These are phyloP conservation scores for Brachionus sp. DNA, from an alignment of 1,140 invertebrate species.

Conservation along the genomic window DNA sequence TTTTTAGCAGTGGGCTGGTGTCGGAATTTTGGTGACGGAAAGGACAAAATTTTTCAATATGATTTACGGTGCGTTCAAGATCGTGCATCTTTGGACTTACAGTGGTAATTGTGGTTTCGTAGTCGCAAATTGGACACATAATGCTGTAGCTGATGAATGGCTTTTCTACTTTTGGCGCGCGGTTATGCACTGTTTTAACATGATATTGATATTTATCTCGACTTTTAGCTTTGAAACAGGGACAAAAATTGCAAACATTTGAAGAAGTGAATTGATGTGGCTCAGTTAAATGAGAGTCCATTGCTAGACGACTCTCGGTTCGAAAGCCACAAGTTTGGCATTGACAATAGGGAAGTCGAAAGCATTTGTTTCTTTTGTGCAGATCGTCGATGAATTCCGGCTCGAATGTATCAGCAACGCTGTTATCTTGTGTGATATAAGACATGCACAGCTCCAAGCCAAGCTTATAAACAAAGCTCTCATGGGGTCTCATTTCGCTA, in stretches of 20 bases:
- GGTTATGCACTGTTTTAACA: neutral
- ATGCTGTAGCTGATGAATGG: neutral
- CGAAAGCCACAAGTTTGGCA: slow-evolving; percentile 23
- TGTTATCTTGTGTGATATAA: neutral
- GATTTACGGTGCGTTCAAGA: neutral
- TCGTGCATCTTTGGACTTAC: neutral
- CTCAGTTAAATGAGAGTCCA: slow-evolving; percentile 31
- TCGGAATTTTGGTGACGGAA: neutral
- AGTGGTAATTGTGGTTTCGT: neutral
- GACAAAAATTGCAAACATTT: slow-evolving; percentile 29
- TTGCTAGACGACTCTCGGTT: neutral
- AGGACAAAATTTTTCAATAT: neutral
- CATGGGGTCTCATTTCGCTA: neutral
- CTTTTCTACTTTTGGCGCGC: neutral
- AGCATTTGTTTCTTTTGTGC: neutral
- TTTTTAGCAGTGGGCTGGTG: neutral
- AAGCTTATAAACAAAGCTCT: neutral
- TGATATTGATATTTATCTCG: neutral
- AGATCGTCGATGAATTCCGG: neutral
- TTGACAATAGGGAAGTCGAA: neutral
- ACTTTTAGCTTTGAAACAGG: neutral
- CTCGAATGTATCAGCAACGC: neutral
- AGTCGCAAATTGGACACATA: slow-evolving; percentile 26
- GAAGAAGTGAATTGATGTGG: neutral
- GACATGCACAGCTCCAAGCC: slow-evolving; percentile 2